Evolutionary conservation across 2,113 vertebrate species (phyloP).

Genomic region (Burhinus bistriatus): DNA sequence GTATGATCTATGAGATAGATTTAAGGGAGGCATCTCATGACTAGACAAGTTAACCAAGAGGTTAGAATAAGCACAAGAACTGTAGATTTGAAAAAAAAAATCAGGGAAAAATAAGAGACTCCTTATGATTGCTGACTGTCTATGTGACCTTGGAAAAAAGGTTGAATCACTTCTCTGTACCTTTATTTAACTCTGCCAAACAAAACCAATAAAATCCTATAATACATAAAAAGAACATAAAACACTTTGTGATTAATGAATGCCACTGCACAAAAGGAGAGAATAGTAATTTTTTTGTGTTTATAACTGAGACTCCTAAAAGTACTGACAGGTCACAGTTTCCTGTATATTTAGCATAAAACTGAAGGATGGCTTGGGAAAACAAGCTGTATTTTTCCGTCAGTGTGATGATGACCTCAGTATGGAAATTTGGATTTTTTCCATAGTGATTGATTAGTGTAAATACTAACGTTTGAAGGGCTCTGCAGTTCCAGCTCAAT

Average conservation of each 20-base stretch:
- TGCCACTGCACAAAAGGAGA: background rate
- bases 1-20: background rate
- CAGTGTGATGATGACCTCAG: background rate
- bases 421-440: background rate
- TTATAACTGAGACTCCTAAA: background rate
- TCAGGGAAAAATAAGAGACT: background rate
- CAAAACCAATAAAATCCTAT: background rate
- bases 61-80: background rate
- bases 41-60: background rate
- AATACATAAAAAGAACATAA: background rate
- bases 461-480: background rate
- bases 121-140: rapidly evolving
- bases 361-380: background rate
- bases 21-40: background rate
- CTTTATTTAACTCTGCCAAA: background rate
- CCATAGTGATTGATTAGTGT: background rate
- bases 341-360: background rate
- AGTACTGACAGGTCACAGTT: background rate
- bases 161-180: background rate
- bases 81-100: background rate
- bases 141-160: background rate
- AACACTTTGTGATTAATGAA: background rate
- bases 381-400: background rate
- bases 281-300: background rate
- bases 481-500: background rate